phyloP scores from a whole-genome alignment of 1,140 invertebrate species.

The Megalopta genalis region DNA sequence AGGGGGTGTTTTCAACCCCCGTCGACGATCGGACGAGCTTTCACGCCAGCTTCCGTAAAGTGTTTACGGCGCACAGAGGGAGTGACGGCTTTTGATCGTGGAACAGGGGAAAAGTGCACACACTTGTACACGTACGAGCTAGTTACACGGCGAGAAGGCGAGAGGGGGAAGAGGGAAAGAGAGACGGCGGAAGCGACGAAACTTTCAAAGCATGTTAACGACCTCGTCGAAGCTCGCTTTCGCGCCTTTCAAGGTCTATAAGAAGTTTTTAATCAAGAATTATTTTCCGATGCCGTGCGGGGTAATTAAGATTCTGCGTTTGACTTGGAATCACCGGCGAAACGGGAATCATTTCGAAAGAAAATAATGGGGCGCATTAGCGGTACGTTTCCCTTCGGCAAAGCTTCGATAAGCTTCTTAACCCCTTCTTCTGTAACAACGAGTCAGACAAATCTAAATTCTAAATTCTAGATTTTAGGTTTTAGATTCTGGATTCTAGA shows the following conservation, averaged over 20 bases:
- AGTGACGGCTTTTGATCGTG: conserved; percentile 31
- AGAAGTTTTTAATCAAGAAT: conserved; percentile 5
- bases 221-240: neutral
- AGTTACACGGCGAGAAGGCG: too few relatives aligned
- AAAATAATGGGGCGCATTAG: neutral
- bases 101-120: neutral
- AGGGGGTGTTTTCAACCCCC: conserved; percentile 9
- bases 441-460: too few relatives aligned
- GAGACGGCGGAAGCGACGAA: neutral
- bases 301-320: conserved; percentile 11
- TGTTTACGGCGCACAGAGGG: conserved; percentile 30
- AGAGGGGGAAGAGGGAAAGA: too few relatives aligned
- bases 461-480: too few relatives aligned
- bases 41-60: neutral
- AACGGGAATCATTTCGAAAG: neutral
- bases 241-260: neutral
- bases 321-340: neutral
- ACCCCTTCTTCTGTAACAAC: too few relatives aligned
- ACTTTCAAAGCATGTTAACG: conserved; percentile 30
- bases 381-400: neutral
- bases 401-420: too few relatives aligned
- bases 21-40: conserved; percentile 9
- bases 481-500: too few relatives aligned
- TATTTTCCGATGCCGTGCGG: neutral
- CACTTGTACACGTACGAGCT: neutral